Percentiles rank a stretch among this genome's conserved stretches.
Conservation (phyloP, 30 jellyfish, hydroid and myxozoan species). For the Chironex yamaguchii region DNA sequence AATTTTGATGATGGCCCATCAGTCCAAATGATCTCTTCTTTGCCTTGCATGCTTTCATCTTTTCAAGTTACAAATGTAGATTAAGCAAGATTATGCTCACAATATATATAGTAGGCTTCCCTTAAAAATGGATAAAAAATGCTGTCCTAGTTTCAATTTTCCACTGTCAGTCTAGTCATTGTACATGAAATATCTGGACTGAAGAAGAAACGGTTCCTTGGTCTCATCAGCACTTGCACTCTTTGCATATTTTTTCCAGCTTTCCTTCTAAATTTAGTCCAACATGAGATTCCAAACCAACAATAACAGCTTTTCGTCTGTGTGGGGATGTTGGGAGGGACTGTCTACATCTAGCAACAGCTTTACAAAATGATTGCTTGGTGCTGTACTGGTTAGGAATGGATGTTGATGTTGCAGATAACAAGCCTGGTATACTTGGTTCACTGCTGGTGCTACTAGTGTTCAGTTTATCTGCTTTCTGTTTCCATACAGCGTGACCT, state of each 20-base stretch:
- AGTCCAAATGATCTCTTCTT: constrained; percentile 56
- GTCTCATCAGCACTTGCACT: background rate
- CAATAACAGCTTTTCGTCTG: background rate
- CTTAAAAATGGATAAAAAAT: no score
- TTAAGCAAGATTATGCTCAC: no score
- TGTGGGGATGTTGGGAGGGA: background rate
- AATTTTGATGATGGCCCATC: constrained; percentile 75
- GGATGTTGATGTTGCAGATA: background rate
- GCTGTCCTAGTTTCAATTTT: no score
- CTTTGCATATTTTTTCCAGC: background rate
- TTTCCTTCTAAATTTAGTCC: background rate
- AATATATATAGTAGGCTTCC: no score
- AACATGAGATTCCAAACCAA: no score
- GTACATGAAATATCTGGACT: no score
- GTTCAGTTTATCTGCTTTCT: background rate
- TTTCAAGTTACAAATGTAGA: no score
- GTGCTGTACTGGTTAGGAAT: background rate
- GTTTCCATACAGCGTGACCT: background rate
- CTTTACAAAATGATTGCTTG: background rate
- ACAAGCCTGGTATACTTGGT: background rate
- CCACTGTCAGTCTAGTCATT: no score
- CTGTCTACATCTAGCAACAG: background rate
- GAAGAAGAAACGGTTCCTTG: no score
- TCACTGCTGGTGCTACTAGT: background rate
- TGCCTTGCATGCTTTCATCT: constrained; percentile 47